Evolutionary conservation across 2,113 vertebrate species (phyloP), one percentile per base, ranked within the genome.

Genomic region (Myocastor coypus): DNA sequence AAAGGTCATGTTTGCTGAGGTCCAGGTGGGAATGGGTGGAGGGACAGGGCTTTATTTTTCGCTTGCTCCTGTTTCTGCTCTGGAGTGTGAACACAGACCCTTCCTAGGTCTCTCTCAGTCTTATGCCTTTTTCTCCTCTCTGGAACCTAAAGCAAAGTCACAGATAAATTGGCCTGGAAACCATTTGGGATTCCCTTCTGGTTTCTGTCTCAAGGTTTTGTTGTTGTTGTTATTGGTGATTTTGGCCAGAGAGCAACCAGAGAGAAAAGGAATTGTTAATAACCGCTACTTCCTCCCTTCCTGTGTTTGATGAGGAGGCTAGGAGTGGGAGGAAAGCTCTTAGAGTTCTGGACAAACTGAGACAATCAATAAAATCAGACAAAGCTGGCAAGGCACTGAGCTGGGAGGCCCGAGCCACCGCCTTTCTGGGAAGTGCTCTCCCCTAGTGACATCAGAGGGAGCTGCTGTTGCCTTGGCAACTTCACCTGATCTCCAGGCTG

Each of bases 381-480:
- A 57, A 13, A 78, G 50, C 91, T 92, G 7, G 83, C 0, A 0
- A 26, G 20, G 78, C 11, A 17, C 28, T 30, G 71, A 30, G 16
- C 55, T 4, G 7, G 78, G 50, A 91, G 80, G 75, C 12, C 14
- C 28, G 40, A 52, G 83, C 46, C 1, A 12, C 59, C 46, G 26
- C 92, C 37, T 37, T 46, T 52, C 83, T 55, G 93, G 3, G 50
- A 83, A 82, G 71, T 71, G 61, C 88, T 55, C 89, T 94, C 89
- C 90, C 71, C 57, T 20, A 0, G 75, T 94, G 95, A 97, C 55
- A 50, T 89, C 89, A 96, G 59, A 46, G n/a, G 73, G 12, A 16
- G 69, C 77, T 32, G 73, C 68, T 0, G 94, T 97, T 95, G 94
- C 97, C 96, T 9, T 59, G 97, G 96, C 73, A 95, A 95, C 95